Base-by-base conservation (phyloP, 1,140 invertebrate species). In the Meloidogyne chitwoodi region DNA sequence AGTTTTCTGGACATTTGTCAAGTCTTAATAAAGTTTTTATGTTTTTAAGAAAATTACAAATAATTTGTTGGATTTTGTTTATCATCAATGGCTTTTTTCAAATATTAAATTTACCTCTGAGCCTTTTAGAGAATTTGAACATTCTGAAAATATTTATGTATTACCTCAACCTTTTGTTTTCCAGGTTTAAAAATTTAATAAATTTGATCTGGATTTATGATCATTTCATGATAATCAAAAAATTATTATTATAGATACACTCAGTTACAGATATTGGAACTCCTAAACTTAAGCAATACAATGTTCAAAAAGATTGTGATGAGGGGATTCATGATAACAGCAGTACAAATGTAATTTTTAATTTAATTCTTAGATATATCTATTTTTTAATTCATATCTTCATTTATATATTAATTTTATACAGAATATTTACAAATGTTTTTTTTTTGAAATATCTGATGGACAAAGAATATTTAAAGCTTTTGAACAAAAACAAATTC, bases 11-110 rank as follows among this genome's bases (percentile, higher is more conserved):
- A 12, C 38, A 4, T 27, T 2, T 38, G n/a, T n/a, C n/a, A n/a
- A n/a, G n/a, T 24, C 12, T 1, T 44, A 14, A 29, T 68, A 41
- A 6, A 67, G 29, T 1, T n/a, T n/a, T 44, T 22, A 14, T 68
- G 34, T 34, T 61, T n/a, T 29, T 6, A 44, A 70, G 68, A 70
- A 44, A 6, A 27, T 29, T 27, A 44, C 26, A 19, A 10, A 5
- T 22, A 14, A 41, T 5, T 19, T 70, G 2, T 26, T 70, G 24
- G 68, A 70, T 70, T 70, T 44, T 19, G 34, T 70, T 44, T 70
- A 70, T 61, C 68, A 70, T 8, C 68, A 70, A 70, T 70, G 68
- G 68, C 34, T 70, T 70, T 70, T 34, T 22, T 19, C 68, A 19
- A 61, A 70, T 41, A 41, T 70, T 61, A 48, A 70, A 70, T 14